A percentile compares a stretch with the other conserved stretches of the same genome.
These are phyloP conservation scores for Ormyrus nitidulus DNA, from an alignment of 2,888 invertebrate species.

Conservation along the genomic window DNA sequence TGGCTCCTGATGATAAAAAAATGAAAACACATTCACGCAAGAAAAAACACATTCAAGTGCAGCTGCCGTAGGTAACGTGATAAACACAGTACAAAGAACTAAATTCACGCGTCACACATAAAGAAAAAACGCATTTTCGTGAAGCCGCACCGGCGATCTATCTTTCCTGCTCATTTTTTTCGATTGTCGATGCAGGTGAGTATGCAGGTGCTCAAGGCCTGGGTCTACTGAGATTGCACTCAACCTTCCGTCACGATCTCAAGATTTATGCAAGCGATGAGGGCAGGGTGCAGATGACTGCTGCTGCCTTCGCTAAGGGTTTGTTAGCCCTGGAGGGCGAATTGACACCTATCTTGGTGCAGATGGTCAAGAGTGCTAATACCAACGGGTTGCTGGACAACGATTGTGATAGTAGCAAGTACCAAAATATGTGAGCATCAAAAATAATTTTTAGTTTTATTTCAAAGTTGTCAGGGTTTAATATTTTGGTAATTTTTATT, in stretches of 20 bases:
- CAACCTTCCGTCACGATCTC: constrained; percentile 98
- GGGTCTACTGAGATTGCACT: constrained; percentile 95
- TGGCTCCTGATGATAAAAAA: not conserved
- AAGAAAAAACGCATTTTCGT: not conserved
- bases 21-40: not conserved
- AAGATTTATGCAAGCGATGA: constrained; percentile 99
- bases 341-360: constrained; percentile 97
- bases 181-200: constrained; percentile 77
- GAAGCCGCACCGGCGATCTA: too few species aligned
- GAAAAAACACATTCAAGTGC: constrained; percentile 14
- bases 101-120: constrained; percentile 18
- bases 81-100: not conserved
- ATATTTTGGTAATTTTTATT: not conserved
- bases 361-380: constrained; percentile 99
- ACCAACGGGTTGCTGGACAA: constrained; percentile 98
- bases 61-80: constrained; percentile 29
- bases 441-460: not conserved
- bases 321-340: constrained; percentile 98
- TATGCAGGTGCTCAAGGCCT: constrained; percentile 96
- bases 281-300: constrained; percentile 99
- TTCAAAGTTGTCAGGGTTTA: too few species aligned
- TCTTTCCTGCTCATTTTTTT: constrained; percentile 9
- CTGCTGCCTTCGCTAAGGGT: constrained; percentile 99
- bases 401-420: constrained; percentile 97
- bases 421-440: constrained; percentile 89